These are phyloP conservation scores for Mellivora capensis DNA, from an alignment of 2,113 vertebrate species.

Conservation along the genomic window DNA sequence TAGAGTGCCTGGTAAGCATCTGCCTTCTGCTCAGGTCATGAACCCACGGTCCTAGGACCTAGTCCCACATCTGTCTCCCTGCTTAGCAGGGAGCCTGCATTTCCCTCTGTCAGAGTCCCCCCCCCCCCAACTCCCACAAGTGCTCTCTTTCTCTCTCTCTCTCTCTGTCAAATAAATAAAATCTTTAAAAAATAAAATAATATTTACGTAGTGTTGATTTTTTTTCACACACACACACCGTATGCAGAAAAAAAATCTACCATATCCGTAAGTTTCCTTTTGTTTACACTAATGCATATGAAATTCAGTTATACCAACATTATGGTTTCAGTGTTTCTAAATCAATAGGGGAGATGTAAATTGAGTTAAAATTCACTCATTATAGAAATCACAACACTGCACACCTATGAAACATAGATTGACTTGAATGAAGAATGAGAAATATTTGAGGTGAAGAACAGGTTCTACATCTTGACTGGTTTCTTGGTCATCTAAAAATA, in stretches of 20 bases:
- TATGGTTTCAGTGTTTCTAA: background rate
- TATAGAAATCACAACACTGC: background rate
- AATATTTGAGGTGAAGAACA: background rate
- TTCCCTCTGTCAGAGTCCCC: background rate
- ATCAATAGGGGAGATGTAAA: background rate
- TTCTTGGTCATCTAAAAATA: constrained; percentile 31
- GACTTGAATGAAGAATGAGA: background rate
- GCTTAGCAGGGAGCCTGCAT: background rate
- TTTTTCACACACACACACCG: background rate
- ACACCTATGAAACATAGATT: background rate
- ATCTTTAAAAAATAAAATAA: background rate
- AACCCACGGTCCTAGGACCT: background rate
- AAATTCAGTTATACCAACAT: background rate
- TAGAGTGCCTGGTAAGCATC: background rate
- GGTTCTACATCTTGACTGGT: background rate
- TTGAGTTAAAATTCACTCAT: constrained; percentile 40
- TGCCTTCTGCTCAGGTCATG: background rate
- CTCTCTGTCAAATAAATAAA: too few species aligned
- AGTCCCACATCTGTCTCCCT: too few species aligned
- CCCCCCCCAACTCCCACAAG: too few species aligned
- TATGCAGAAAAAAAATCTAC: background rate
- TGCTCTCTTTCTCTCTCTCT: background rate
- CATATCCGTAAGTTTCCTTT: constrained; percentile 5
- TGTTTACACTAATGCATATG: background rate
- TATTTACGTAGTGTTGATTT: background rate